Base-by-base conservation (phyloP, 2,888 invertebrate genomes). In the Silvanus unidentatus region DNA sequence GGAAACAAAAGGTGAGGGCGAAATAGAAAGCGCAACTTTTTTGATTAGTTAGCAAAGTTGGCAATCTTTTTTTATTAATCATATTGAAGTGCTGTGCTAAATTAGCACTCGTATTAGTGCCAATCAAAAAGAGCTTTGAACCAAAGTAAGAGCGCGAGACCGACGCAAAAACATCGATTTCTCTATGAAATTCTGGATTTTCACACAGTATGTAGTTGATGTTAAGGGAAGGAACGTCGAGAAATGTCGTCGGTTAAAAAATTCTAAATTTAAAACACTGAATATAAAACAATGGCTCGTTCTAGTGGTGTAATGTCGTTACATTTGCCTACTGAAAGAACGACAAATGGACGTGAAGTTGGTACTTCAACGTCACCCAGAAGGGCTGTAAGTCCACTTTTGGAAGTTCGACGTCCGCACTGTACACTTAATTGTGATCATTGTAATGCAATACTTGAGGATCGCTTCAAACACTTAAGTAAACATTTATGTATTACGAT, bases 371-470 rank as follows among this genome's bases (percentile, higher is more conserved):
- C 78, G n/a, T 79, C 80, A 51, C 82, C 84, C 9, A 73, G 83
- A 57, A 75, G 84, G 53, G 81, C 84, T 6, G 79, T 84, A 50
- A 84, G 84, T 55, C 84, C 84, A 1, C 72, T 84, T 49, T 73
- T 84, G 45, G 84, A 84, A 72, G 80, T 83, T 58, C 75, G 83
- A 29, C 72, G 84, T 40, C 84, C 84, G 13, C 81, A 83, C 65
- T 86, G 85, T 72, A 86, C 84, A 2, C 75, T 86, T 42, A 84
- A 84, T 59, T 86, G 86, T 62, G 82, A 82, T 63, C 77, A 81
- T 62, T 86, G 86, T 72, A 82, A 79, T 44, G 76, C 79, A 41
- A 77, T 82, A 47, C 75, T 85, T 38, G 84, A 83, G 65, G 82
- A 84, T 58, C 77, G 82, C 60, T 84, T 83, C 71, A 82, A 77